Percentiles rank a stretch among this genome's conserved stretches.
Conservation (phyloP, 2,888 invertebrate genomes). For the Sinelater perroti region DNA sequence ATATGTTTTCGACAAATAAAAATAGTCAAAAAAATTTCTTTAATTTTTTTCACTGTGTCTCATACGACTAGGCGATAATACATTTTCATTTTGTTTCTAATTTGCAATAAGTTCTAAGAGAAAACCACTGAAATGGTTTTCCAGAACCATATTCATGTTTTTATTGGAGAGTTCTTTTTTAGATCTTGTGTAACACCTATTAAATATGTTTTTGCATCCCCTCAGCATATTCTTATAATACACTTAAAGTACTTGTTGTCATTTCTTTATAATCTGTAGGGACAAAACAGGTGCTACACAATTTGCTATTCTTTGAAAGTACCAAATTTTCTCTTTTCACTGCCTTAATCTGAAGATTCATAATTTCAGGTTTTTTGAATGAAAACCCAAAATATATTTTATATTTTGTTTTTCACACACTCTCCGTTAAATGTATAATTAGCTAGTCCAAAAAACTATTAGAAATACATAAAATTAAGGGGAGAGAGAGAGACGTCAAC, state of each 20-base stretch:
- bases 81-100: constrained; percentile 11
- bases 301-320: constrained; percentile 5
- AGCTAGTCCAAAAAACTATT: no score
- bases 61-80: not conserved
- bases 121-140: constrained; percentile 38
- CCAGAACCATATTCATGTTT: constrained; percentile 28
- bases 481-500: no score
- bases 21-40: constrained; percentile 37
- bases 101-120: constrained; percentile 35
- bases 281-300: constrained; percentile 7
- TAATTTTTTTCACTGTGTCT: constrained; percentile 40
- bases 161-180: constrained; percentile 29
- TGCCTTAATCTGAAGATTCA: constrained; percentile 4
- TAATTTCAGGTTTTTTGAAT: not conserved
- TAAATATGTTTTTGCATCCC: constrained; percentile 9
- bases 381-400: no score
- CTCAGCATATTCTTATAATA: constrained; percentile 2
- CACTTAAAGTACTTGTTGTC: not conserved
- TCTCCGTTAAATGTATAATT: no score
- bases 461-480: no score
- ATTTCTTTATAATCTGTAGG: not conserved
- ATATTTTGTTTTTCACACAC: no score
- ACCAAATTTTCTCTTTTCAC: constrained; percentile 13
- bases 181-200: constrained; percentile 28
- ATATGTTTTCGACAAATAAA: constrained; percentile 45